Conservation (phyloP, 2,113 vertebrate genomes). For the Podarcis muralis region DNA sequence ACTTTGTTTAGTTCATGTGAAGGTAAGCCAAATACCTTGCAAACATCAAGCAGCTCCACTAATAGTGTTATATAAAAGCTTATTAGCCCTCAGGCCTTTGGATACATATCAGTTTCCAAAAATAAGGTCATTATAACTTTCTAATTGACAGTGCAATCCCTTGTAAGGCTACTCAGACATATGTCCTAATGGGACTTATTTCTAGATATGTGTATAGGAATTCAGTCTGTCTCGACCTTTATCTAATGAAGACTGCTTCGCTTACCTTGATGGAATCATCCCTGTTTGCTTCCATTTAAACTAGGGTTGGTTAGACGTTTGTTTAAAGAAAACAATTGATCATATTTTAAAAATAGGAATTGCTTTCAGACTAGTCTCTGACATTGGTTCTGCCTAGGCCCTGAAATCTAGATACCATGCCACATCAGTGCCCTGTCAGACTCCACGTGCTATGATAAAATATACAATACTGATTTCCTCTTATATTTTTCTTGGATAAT, state of each 20-base stretch:
- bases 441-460: not conserved
- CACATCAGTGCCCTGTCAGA: too few relatives aligned
- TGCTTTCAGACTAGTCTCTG: not conserved
- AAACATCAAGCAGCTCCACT: not conserved
- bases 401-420: not conserved
- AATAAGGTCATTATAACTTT: not conserved
- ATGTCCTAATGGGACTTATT: not conserved
- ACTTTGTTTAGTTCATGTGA: not conserved
- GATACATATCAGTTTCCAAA: not conserved
- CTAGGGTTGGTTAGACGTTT: not conserved
- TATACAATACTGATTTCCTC: not conserved
- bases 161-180: not conserved
- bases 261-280: not conserved
- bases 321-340: not conserved
- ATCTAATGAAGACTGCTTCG: not conserved
- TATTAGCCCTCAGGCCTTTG: not conserved
- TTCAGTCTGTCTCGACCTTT: not conserved
- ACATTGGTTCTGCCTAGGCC: not conserved
- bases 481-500: slow-evolving; percentile 6
- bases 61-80: not conserved
- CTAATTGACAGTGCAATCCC: not conserved
- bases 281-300: not conserved
- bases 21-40: not conserved
- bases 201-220: not conserved
- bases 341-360: not conserved